A percentile compares a stretch with the other conserved stretches of the same genome.
Conservation (phyloP, 2,113 vertebrate species). For the Cryptomyrus ogoouensis region DNA sequence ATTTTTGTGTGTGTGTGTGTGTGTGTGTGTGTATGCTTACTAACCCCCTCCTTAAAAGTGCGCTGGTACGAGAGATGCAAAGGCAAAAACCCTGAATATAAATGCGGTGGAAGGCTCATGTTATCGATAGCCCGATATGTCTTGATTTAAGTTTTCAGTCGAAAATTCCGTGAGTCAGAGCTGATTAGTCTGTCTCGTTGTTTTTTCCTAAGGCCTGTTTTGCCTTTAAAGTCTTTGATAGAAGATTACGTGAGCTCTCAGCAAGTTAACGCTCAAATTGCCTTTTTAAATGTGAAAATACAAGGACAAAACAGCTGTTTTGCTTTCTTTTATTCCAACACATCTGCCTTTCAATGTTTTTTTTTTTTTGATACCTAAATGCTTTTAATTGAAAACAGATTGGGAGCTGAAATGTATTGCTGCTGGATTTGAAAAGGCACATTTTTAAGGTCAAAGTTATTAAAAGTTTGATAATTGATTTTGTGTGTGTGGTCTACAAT, state of each 20-base stretch:
- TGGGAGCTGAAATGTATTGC: slow-evolving; percentile 62
- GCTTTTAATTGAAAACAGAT: slow-evolving; percentile 68
- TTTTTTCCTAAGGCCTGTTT: slow-evolving; percentile 43
- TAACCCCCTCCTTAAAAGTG: not conserved
- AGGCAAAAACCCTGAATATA: not conserved
- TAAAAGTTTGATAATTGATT: not conserved
- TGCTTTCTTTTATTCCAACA: slow-evolving; percentile 14
- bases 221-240: slow-evolving; percentile 6
- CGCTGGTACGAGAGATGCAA: not conserved
- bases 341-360: slow-evolving; percentile 15
- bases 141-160: not conserved
- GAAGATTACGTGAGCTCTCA: not conserved
- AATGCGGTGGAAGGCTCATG: not conserved
- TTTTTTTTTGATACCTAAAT: slow-evolving; percentile 52
- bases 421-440: slow-evolving; percentile 67
- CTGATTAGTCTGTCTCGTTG: not conserved
- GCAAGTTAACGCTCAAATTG: not conserved
- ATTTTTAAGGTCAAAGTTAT: slow-evolving; percentile 12
- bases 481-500: not conserved
- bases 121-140: not conserved
- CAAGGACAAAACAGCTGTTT: not conserved
- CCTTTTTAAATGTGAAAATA: not conserved
- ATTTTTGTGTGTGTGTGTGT: not conserved
- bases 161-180: not conserved
- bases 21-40: not conserved